phyloP scores from a whole-genome alignment of 2,888 invertebrate genomes.

The Catocala nupta region DNA sequence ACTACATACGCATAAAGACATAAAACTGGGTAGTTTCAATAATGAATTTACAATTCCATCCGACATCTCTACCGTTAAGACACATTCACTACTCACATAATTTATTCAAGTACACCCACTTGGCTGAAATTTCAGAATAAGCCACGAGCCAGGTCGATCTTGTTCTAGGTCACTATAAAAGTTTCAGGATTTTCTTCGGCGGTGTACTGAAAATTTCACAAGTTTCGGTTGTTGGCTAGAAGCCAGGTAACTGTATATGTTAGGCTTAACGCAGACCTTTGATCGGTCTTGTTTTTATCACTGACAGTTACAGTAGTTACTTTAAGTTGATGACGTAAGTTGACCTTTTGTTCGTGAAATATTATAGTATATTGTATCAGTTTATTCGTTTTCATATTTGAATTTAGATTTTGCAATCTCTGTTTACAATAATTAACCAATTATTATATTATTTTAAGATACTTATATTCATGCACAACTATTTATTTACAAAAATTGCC shows the following conservation, averaged over 20 bases:
- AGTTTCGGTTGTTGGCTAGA: conserved; percentile 62
- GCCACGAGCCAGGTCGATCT: conserved; percentile 35
- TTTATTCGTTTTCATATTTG: too few relatives aligned
- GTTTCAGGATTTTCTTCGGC: conserved; percentile 52
- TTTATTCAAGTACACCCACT: conserved; percentile 15
- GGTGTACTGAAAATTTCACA: conserved; percentile 62
- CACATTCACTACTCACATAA: conserved; percentile 8
- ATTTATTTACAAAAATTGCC: too few relatives aligned
- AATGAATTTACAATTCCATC: conserved; percentile 14
- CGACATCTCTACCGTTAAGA: conserved; percentile 10
- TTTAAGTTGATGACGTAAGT: too few relatives aligned
- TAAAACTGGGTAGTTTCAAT: conserved; percentile 13
- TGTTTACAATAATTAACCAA: too few relatives aligned
- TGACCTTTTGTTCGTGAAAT: too few relatives aligned
- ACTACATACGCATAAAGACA: not conserved
- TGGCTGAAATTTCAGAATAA: conserved; percentile 42
- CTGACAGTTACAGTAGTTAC: too few relatives aligned
- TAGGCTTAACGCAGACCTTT: too few relatives aligned
- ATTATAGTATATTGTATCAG: too few relatives aligned
- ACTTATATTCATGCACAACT: too few relatives aligned
- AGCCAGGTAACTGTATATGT: conserved; percentile 48
- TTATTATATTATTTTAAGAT: too few relatives aligned
- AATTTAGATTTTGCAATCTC: too few relatives aligned
- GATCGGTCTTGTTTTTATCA: too few relatives aligned
- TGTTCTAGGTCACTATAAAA: conserved; percentile 62